Evolutionary conservation across 1,140 invertebrate genomes (phyloP), one percentile per base, ranked within the genome.

Genomic region (Coelopa frigida): DNA sequence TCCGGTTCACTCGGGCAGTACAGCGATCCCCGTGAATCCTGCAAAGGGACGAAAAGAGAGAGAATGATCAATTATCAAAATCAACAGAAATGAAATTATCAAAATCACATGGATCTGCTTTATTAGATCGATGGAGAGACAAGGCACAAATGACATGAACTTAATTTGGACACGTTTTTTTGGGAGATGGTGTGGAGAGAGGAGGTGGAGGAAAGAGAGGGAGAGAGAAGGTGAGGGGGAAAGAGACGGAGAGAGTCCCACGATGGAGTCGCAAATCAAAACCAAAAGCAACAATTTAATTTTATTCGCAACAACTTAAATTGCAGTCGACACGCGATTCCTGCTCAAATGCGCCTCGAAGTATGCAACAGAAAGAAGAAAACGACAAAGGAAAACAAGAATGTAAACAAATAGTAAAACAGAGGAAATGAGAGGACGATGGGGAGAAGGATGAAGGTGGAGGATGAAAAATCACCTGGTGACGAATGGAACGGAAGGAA

Each of bases 1-100:
- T 68, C 60, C 59, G 66, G 62, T 68, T 68, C 65, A 68, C 62
- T 64, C 59, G 66, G 53, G 61, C 67, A 61, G 56, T 72, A 70
- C 55, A 67, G 54, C 67, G 68, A 64, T 59, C 72, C 63, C 70
- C 73, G 67, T 64, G 74, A 71, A 63, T 75, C 72, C 66, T 68
- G 37, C 12, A 43, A 48, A 1, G 22, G 27, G 7, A 23, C 40
- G 4, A 41, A 15, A 15, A n/a, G 14, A 43, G 17, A 48, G 42
- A 18, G 15, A 5, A 31, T 18, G 20, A 14, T 10, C 14, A 27
- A 41, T 20, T 14, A 10, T 8, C 27, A 29, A 14, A 29, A 29
- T 29, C 14, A 10, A 29, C 27, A 10, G 8, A 14, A 29, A 29
- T 10, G 27, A 29, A 29, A 29, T 29, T 29, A 10, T 14, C 8